A percentile compares a stretch with the other conserved stretches of the same genome.
These are phyloP conservation scores for Cephus nigrinus DNA, from an alignment of 2,888 invertebrate genomes.

Conservation along the genomic window DNA sequence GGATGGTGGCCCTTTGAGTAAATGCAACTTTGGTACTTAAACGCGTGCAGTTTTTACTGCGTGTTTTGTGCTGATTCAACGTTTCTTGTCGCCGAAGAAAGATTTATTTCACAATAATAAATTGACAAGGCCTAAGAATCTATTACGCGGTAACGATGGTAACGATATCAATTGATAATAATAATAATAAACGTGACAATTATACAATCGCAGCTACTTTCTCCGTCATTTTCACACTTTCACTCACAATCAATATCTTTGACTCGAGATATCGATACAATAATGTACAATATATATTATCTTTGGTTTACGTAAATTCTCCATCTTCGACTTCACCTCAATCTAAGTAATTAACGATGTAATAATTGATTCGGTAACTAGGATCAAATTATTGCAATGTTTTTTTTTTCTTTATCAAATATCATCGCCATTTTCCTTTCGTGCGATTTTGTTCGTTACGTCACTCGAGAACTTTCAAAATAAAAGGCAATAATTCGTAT, in stretches of 20 bases:
- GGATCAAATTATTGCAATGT: slow-evolving; percentile 5
- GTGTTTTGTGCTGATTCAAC: not conserved
- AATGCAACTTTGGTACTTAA: not conserved
- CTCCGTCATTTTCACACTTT: not conserved
- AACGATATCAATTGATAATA: not conserved
- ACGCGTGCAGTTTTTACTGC: not conserved
- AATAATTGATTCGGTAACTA: slow-evolving; percentile 2
- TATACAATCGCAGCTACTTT: not conserved
- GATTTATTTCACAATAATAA: too few relatives aligned
- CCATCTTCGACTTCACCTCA: not conserved
- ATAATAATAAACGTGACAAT: not conserved
- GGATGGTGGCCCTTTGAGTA: not conserved
- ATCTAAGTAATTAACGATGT: not conserved
- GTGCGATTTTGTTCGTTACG: not conserved
- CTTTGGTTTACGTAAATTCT: slow-evolving; percentile 46
- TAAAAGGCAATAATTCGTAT: not conserved
- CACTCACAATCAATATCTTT: not conserved
- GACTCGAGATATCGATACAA: slow-evolving; percentile 25
- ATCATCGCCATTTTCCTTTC: not conserved
- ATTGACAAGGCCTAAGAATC: not conserved
- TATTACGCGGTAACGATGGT: not conserved
- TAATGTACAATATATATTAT: slow-evolving; percentile 31
- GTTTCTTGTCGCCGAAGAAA: not conserved
- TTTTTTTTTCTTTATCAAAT: not conserved
- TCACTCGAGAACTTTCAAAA: not conserved